phyloP scores from a whole-genome alignment of 2,113 vertebrate genomes.

The human (Homo sapiens) region DNA sequence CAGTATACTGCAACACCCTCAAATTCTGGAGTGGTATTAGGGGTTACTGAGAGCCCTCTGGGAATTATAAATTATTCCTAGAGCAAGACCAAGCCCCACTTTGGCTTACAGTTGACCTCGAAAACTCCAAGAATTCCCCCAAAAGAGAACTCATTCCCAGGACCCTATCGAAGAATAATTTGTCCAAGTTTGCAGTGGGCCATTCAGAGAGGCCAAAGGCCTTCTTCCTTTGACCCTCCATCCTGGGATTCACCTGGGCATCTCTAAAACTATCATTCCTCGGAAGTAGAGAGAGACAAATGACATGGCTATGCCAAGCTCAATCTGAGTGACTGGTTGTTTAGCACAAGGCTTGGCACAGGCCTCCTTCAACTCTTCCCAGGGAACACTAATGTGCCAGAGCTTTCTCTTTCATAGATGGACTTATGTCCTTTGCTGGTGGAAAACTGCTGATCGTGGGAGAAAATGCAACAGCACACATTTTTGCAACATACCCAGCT shows the following conservation, averaged over 20 bases:
- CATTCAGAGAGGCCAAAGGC: too few species aligned
- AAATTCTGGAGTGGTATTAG: neutral
- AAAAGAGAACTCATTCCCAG: neutral
- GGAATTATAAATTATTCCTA: neutral
- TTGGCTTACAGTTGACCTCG: neutral
- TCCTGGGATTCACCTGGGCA: neutral
- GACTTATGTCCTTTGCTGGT: slow-evolving; percentile 88
- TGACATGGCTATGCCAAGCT: neutral
- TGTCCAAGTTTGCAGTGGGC: neutral
- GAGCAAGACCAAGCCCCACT: neutral
- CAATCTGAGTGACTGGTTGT: neutral
- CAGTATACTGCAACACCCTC: neutral
- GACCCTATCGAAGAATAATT: neutral
- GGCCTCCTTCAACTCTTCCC: neutral
- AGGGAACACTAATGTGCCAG: neutral
- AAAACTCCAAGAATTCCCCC: slow-evolving; percentile 12
- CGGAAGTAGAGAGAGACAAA: neutral
- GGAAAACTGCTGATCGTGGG: slow-evolving; percentile 89
- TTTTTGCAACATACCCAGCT: slow-evolving; percentile 95
- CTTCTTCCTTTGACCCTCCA: neutral
- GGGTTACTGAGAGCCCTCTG: neutral
- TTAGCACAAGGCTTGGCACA: neutral
- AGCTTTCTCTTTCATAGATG: slow-evolving; percentile 85
- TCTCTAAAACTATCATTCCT: neutral
- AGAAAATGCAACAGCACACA: slow-evolving; percentile 92